These are phyloP conservation scores for Anarhynchus alexandrinus DNA, from an alignment of 2,113 vertebrate species.

Conservation along the genomic window DNA sequence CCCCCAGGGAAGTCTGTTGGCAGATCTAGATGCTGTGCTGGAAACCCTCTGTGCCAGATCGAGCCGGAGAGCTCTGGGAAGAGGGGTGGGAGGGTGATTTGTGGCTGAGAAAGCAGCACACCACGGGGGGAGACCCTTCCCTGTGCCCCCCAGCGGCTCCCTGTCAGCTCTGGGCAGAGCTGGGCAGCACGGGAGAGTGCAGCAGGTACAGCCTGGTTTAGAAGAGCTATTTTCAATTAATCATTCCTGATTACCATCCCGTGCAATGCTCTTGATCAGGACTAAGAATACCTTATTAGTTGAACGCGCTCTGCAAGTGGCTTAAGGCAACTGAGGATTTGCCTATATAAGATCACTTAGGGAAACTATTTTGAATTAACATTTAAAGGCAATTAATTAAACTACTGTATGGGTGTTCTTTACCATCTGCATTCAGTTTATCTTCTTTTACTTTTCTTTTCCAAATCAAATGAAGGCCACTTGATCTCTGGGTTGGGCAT, in stretches of 20 bases:
- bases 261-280: neutral
- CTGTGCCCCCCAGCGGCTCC: fast-evolving
- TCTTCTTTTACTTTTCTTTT: neutral
- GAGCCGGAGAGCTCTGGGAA: neutral
- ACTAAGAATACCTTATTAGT: neutral
- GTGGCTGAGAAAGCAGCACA: neutral
- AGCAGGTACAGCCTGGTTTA: neutral
- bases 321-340: slow-evolving; percentile 11
- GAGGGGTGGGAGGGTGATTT: neutral
- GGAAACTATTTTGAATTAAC: slow-evolving; percentile 14
- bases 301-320: neutral
- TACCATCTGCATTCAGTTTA: neutral
- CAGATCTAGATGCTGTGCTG: neutral
- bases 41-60: neutral
- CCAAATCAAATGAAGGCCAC: neutral
- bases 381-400: slow-evolving; percentile 37
- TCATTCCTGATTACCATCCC: neutral
- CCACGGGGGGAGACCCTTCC: neutral
- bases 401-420: neutral
- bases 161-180: neutral
- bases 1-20: neutral
- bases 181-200: neutral
- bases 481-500: neutral
- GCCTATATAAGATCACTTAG: neutral
- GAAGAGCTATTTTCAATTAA: slow-evolving; percentile 5